These are phyloP conservation scores for Prietella phreatophila DNA, from an alignment of 2,113 vertebrate species.

Conservation along the genomic window DNA sequence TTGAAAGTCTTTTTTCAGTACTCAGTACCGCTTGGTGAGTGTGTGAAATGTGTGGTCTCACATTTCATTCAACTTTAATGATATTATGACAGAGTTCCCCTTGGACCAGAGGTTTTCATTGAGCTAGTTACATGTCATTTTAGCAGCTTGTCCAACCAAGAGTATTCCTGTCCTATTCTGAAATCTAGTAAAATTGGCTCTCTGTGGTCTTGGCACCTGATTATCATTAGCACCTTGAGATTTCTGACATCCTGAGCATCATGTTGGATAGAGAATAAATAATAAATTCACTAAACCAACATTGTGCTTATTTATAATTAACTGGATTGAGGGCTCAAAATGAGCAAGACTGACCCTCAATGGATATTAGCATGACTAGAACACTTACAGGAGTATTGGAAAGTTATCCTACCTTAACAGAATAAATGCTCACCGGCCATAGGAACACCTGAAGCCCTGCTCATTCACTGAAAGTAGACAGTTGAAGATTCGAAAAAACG, in stretches of 20 bases:
- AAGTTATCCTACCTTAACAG: not conserved
- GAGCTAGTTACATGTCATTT: not conserved
- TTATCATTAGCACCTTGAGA: constrained; percentile 2
- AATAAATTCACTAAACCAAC: not conserved
- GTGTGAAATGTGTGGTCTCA: not conserved
- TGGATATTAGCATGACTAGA: not conserved
- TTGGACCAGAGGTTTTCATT: not conserved
- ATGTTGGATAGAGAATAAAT: not conserved
- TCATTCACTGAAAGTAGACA: not conserved
- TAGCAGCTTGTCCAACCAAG: constrained; percentile 4
- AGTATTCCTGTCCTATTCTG: not conserved
- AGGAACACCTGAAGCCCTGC: not conserved
- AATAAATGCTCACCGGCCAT: not conserved
- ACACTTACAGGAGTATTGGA: not conserved
- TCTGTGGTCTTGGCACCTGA: not conserved
- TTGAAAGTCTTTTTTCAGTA: not conserved
- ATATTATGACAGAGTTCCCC: constrained; percentile 1
- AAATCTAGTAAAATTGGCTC: not conserved
- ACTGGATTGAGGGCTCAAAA: not conserved
- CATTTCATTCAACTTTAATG: constrained; percentile 12
- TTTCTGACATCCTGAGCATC: not conserved
- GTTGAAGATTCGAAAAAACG: not conserved
- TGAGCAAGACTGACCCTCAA: not conserved
- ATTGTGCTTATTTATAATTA: not conserved
- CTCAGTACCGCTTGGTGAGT: not conserved